Base-by-base conservation (phyloP, 2,797 vertebrate species). In the Rhincodon typus region DNA sequence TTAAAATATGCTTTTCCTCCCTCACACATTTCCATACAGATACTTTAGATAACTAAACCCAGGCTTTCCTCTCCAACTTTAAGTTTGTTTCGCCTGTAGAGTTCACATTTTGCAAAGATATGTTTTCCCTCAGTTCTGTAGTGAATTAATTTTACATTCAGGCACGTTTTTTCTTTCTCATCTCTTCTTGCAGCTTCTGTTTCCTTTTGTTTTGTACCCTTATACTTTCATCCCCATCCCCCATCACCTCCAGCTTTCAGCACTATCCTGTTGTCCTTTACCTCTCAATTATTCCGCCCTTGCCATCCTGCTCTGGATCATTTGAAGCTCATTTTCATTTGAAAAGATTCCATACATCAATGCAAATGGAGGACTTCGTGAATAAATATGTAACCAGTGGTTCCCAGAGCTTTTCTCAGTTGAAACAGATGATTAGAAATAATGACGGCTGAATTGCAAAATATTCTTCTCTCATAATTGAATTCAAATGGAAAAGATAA, bases 371-470 rank as follows among this genome's bases (percentile, higher is more conserved):
- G 4, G 3, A 69, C 62, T 21, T 66, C n/a, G 4, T 21, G 27
- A 93, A n/a, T 93, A 66, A 93, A 15, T 21, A 25, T 67, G 57
- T 23, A 8, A 5, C 38, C 90, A 67, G 42, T 67, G 19, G 42
- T 42, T 38, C n/a, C 62, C 62, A 93, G 90, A 69, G 38, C 42
- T 93, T 42, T 66, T 38, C n/a, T 69, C n/a, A 42, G 62, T 42
- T 42, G 90, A 93, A 67, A 38, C 4, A 3, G n/a, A 38, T 93
- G 69, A 93, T 93, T 93, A 93, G 90, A 93, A 93, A 69, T 93
- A 93, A 93, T 93, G 90, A 93, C n/a, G 62, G n/a, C n/a, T 38
- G 90, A 42, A 42, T 42, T 93, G n/a, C 90, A 93, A 93, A 66
- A 93, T 38, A 93, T 38, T 67, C n/a, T 42, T 25, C 62, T 93